A percentile compares a stretch with the other conserved stretches of the same genome.
These are phyloP conservation scores for Zaprionus lachaisei DNA, from an alignment of 1,140 invertebrate species.

Conservation along the genomic window DNA sequence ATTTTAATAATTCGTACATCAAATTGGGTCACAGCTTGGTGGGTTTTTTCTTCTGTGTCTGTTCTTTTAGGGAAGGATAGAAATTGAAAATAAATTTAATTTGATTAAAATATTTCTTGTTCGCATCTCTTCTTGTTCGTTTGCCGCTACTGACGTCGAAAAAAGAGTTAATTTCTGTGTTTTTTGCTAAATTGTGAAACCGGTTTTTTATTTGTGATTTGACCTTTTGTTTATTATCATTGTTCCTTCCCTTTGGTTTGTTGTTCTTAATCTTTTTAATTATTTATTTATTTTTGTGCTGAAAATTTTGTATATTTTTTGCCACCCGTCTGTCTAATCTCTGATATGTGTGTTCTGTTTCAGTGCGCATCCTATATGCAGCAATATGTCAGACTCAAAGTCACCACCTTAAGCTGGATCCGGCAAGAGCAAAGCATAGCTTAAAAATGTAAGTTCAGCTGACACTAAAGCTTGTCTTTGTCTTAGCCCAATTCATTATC, in stretches of 20 bases:
- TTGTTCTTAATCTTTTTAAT: slow-evolving; percentile 49
- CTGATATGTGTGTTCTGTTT: slow-evolving; percentile 48
- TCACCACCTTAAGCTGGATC: slow-evolving; percentile 33
- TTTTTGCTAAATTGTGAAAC: slow-evolving; percentile 58
- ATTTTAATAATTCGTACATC: slow-evolving; percentile 38
- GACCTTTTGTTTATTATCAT: slow-evolving; percentile 63
- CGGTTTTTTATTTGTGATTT: slow-evolving; percentile 58
- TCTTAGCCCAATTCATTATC: slow-evolving; percentile 54
- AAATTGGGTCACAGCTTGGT: slow-evolving; percentile 64
- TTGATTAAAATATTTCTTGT: slow-evolving; percentile 58
- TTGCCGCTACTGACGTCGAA: slow-evolving; percentile 53
- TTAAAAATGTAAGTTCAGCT: slow-evolving; percentile 61
- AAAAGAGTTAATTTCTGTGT: slow-evolving; percentile 58
- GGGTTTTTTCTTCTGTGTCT: slow-evolving; percentile 19
- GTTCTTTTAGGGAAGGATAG: slow-evolving; percentile 24
- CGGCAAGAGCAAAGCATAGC: slow-evolving; percentile 16
- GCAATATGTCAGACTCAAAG: slow-evolving; percentile 59
- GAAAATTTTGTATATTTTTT: slow-evolving; percentile 48
- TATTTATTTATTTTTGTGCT: slow-evolving; percentile 45
- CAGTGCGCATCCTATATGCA: slow-evolving; percentile 55
- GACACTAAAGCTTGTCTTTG: slow-evolving; percentile 25
- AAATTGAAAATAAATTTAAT: slow-evolving; percentile 55
- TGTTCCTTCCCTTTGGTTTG: slow-evolving; percentile 33
- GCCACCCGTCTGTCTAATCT: slow-evolving; percentile 35
- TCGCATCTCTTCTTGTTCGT: slow-evolving; percentile 15